Base-by-base conservation (phyloP, 1,140 invertebrate genomes). In the Arion vulgaris region DNA sequence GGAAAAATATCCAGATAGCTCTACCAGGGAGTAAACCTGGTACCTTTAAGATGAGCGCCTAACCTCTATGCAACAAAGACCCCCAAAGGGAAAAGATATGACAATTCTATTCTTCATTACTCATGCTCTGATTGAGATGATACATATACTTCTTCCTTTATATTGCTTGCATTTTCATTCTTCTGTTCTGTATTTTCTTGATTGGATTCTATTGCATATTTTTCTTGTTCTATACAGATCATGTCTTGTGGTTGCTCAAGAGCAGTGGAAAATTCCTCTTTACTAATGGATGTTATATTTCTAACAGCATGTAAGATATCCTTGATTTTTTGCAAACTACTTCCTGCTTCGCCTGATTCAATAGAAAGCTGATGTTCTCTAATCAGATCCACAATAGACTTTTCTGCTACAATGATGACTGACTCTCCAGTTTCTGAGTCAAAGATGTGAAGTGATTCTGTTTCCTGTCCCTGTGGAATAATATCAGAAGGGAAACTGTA, bases 351-450 rank as follows among this genome's bases (percentile, higher is more conserved):
- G 0, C 32, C 68, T 1, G 66, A 80, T 17, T 57, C 39, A 45
- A 80, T 32, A 9, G 66, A 19, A 4, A 49, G 62, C 32, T 80
- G 78, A 23, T 81, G 68, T 9, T 74, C 71, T 36, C 78, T 7
- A 32, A 80, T 66, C 19, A 80, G 28, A 62, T 81, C 71, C 32
- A 81, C 71, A 41, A 81, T 74, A 28, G 80, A 72, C 17, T 74
- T 72, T 13, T 81, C 80, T 57, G 69, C 80, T 23, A 74, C 71
- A 57, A 81, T 81, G 68, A 81, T 81, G 1, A 81, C 69, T 26
- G 80, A 72, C 71, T 81, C 80, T 5, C 80, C 80, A 72, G 80
- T 81, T 23, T 71, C 72, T 0, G 80, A 39, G 39, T 81, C 80
- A 53, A 53, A 57, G 11, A 81, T 62, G 7, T 81, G 57, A 51